Percentiles rank a stretch among this genome's conserved stretches.
Conservation (phyloP, 1,140 invertebrate species). For the Drosophila nannoptera region DNA sequence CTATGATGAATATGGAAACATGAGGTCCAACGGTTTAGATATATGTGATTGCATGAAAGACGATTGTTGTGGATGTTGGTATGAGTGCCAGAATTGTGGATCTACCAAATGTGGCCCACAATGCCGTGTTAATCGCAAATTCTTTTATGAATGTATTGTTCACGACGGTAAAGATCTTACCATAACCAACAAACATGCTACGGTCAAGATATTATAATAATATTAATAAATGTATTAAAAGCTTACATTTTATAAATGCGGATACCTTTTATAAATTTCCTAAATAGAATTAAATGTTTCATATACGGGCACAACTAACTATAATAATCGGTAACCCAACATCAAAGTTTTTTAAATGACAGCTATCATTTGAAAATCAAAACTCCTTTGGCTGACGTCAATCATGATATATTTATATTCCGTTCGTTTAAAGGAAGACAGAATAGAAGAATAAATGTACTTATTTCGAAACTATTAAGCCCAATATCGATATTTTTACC, state of each 20-base stretch:
- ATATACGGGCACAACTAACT: no score
- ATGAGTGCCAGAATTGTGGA: conserved; percentile 58
- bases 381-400: no score
- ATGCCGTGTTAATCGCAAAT: conserved; percentile 66
- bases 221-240: neutral
- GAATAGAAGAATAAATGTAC: neutral
- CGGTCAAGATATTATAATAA: conserved; percentile 8
- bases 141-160: conserved; percentile 67
- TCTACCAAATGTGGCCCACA: conserved; percentile 65
- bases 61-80: conserved; percentile 69
- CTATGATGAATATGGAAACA: conserved; percentile 69
- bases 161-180: conserved; percentile 70
- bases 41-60: conserved; percentile 72
- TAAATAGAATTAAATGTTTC: neutral
- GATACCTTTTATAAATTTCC: no score
- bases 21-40: conserved; percentile 57
- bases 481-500: conserved; percentile 16
- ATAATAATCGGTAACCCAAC: no score
- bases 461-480: neutral
- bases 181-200: conserved; percentile 51
- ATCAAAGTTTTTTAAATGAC: no score
- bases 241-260: no score
- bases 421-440: no score
- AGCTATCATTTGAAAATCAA: no score
- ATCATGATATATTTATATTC: no score